These are phyloP conservation scores for Cyaniris semiargus DNA, from an alignment of 2,888 invertebrate genomes.

Conservation along the genomic window DNA sequence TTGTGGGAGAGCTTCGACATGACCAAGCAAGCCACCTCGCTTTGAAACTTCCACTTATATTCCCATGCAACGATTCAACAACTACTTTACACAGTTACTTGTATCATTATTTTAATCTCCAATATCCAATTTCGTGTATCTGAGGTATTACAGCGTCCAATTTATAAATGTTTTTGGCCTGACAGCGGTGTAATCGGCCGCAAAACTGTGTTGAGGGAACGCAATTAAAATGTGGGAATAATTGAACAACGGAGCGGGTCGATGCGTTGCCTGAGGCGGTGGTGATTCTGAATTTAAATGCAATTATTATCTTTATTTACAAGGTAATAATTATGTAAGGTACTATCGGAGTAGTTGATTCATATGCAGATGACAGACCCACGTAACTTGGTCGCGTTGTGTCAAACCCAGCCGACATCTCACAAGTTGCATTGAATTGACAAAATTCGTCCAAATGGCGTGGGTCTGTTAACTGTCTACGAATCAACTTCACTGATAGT, in stretches of 20 bases:
- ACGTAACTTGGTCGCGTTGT: too few species aligned
- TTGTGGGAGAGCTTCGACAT: too few species aligned
- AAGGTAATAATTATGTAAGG: not conserved
- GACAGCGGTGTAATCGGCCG: not conserved
- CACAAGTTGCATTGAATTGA: too few species aligned
- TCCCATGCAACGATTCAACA: not conserved
- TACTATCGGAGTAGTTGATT: too few species aligned
- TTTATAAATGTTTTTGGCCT: conserved; percentile 2
- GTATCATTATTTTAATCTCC: not conserved
- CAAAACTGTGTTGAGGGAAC: not conserved
- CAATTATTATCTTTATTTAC: not conserved
- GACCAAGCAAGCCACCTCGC: too few species aligned
- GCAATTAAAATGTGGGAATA: conserved; percentile 22
- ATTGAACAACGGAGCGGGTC: not conserved
- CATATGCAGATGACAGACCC: not conserved
- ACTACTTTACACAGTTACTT: too few species aligned
- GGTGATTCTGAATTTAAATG: conserved; percentile 10
- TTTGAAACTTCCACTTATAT: too few species aligned
- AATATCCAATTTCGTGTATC: not conserved
- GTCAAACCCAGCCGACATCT: too few species aligned
- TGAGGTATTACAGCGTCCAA: conserved; percentile 5
- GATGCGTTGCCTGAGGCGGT: not conserved
- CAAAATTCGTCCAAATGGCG: too few species aligned
- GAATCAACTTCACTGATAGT: too few species aligned
- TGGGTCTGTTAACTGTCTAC: too few species aligned